phyloP scores from a whole-genome alignment of 2,888 invertebrate genomes.

The Labia minor region DNA sequence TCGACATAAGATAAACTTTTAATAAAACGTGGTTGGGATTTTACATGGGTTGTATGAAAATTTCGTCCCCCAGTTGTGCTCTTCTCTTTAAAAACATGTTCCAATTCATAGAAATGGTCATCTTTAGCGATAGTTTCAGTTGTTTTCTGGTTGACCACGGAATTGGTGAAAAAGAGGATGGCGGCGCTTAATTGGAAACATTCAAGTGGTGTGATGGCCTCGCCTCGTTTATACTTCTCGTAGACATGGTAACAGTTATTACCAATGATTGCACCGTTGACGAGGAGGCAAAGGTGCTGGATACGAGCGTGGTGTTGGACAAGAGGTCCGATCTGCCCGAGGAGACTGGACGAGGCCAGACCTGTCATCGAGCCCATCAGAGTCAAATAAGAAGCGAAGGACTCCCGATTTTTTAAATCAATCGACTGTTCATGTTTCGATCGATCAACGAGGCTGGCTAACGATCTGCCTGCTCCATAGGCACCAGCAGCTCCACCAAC shows the following conservation, averaged over 20 bases:
- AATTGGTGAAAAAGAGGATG: conserved; percentile 21
- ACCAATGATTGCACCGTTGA: conserved; percentile 20
- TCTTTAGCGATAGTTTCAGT: conserved; percentile 16
- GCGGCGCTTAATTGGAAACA: conserved; percentile 23
- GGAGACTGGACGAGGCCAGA: conserved; percentile 19
- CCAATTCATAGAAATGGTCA: background rate
- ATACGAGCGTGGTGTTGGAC: background rate
- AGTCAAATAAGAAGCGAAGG: conserved; percentile 20
- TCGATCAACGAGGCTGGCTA: conserved; percentile 19
- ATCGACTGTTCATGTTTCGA: conserved; percentile 21
- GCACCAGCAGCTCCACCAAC: conserved; percentile 18
- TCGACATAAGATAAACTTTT: conserved; percentile 15
- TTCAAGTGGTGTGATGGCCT: conserved; percentile 20
- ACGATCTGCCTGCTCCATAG: conserved; percentile 18
- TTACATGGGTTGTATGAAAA: background rate
- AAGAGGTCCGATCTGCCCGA: background rate
- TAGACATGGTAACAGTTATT: conserved; percentile 15
- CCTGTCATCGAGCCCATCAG: conserved; percentile 18
- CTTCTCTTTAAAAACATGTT: background rate
- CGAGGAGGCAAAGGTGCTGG: conserved; percentile 3
- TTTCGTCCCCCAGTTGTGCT: background rate
- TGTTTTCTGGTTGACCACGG: conserved; percentile 21
- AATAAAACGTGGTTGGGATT: conserved; percentile 17
- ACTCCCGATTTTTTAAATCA: conserved; percentile 18
- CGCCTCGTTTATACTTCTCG: conserved; percentile 14